These are phyloP conservation scores for Temnothorax curvispinosus DNA, from an alignment of 1,140 invertebrate species.

Conservation along the genomic window DNA sequence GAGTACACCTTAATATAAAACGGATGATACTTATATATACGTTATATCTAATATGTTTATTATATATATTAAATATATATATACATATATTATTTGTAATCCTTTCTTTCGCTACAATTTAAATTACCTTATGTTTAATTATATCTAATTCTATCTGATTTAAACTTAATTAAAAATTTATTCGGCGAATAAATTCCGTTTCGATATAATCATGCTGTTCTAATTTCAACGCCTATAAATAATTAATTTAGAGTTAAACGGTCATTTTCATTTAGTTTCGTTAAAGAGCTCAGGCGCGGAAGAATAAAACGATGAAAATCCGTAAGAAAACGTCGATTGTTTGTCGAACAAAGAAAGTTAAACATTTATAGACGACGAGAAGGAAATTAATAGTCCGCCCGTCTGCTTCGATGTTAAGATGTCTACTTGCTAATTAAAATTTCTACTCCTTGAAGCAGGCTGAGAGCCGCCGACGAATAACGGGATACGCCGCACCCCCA, in stretches of 20 bases:
- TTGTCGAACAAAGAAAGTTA: slow-evolving; percentile 67
- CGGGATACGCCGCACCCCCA: slow-evolving; percentile 16
- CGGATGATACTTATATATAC: neutral
- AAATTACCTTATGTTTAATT: neutral
- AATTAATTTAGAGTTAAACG: slow-evolving; percentile 41
- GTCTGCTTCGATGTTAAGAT: slow-evolving; percentile 66
- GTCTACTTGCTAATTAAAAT: slow-evolving; percentile 74
- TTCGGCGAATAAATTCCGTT: slow-evolving; percentile 11
- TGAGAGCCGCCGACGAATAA: slow-evolving; percentile 53
- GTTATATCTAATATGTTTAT: neutral
- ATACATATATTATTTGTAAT: neutral
- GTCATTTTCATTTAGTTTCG: slow-evolving; percentile 45
- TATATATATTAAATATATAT: neutral
- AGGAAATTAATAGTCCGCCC: slow-evolving; percentile 68
- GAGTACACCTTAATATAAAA: neutral
- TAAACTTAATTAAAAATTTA: neutral
- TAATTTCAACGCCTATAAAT: neutral
- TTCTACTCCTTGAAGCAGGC: slow-evolving; percentile 59
- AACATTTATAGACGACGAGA: slow-evolving; percentile 52
- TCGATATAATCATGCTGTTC: slow-evolving; percentile 24
- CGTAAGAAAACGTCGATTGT: slow-evolving; percentile 55
- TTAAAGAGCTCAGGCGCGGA: slow-evolving; percentile 1
- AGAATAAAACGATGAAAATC: slow-evolving; percentile 37
- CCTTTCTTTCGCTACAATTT: no score
- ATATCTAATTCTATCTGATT: neutral